Evolutionary conservation across 2,888 invertebrate species (phyloP).

Genomic region (Carpatolechia fugitivella): DNA sequence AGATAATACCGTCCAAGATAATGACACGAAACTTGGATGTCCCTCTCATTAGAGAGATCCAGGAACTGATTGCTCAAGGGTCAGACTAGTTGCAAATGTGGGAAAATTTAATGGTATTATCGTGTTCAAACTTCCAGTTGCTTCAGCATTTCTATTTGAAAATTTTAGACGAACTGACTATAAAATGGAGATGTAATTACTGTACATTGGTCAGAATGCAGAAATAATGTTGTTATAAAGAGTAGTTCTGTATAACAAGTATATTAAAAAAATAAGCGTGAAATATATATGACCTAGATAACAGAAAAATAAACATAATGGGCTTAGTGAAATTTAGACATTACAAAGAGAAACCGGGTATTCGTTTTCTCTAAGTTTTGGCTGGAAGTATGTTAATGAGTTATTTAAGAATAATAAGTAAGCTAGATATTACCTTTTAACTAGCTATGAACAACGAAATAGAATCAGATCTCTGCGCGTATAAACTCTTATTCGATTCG

Average conservation of each 20-base stretch:
- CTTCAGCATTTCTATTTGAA: constrained; percentile 2
- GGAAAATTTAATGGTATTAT: constrained; percentile 14
- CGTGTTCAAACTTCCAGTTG: neutral
- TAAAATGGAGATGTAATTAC: neutral
- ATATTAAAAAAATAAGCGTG: neutral
- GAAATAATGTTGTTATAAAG: neutral
- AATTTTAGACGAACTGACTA: neutral
- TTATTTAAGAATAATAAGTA: no score
- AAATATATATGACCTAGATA: neutral
- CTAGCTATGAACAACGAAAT: no score
- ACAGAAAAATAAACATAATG: neutral
- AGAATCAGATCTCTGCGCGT: no score
- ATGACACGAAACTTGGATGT: constrained; percentile 41
- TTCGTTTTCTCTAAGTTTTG: neutral
- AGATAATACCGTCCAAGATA: constrained; percentile 46
- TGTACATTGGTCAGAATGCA: neutral
- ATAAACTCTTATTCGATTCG: no score
- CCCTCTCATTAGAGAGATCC: constrained; percentile 46
- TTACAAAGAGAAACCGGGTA: neutral
- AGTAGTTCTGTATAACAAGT: neutral
- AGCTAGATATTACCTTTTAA: no score
- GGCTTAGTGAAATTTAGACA: neutral
- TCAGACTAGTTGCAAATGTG: constrained; percentile 13
- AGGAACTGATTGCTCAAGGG: constrained; percentile 30
- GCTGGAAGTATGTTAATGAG: neutral